These are phyloP conservation scores for Phlogophora meticulosa DNA, from an alignment of 2,888 invertebrate genomes.

Conservation along the genomic window DNA sequence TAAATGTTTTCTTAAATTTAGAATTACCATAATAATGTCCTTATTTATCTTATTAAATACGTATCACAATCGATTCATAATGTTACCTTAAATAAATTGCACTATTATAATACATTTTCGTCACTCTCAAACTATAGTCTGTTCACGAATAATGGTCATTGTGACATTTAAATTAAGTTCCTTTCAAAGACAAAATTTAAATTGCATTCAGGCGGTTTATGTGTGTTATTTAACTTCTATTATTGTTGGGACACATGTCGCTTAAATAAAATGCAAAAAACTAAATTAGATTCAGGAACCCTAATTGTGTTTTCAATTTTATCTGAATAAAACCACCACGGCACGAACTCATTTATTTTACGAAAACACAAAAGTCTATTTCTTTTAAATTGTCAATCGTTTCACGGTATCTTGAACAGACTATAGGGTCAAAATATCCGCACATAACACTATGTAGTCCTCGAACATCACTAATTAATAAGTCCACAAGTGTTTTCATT, in stretches of 20 bases:
- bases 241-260: constrained; percentile 35
- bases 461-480: constrained; percentile 72
- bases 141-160: constrained; percentile 44
- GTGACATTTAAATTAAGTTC: constrained; percentile 53
- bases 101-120: constrained; percentile 63
- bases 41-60: constrained; percentile 74
- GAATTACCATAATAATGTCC: constrained; percentile 21
- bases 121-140: constrained; percentile 37
- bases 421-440: constrained; percentile 15
- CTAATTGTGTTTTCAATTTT: constrained; percentile 32
- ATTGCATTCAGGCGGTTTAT: constrained; percentile 20
- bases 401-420: constrained; percentile 28
- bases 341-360: constrained; percentile 32
- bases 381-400: constrained; percentile 20
- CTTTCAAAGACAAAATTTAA: constrained; percentile 50
- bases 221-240: constrained; percentile 34
- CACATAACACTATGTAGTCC: constrained; percentile 38
- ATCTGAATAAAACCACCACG: constrained; percentile 1
- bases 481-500: constrained; percentile 79
- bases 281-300: constrained; percentile 30
- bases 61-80: constrained; percentile 89
- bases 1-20: constrained; percentile 24
- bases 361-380: constrained; percentile 15
- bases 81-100: constrained; percentile 70
- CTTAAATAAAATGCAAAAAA: constrained; percentile 37